Conservation (phyloP, 2,888 invertebrate genomes). For the Agriopis aurantiaria region DNA sequence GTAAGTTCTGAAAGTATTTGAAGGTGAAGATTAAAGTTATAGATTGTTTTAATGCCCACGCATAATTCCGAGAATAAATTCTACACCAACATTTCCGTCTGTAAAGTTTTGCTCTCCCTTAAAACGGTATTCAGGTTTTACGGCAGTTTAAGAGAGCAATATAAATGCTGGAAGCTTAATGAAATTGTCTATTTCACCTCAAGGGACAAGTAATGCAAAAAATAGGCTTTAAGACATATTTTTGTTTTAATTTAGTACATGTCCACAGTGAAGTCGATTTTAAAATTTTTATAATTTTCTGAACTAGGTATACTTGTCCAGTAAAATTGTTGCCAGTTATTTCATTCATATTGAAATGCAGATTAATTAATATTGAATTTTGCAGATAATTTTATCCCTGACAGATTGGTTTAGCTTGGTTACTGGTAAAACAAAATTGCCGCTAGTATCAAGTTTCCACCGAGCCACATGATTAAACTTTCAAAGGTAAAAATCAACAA, state of each 20-base stretch:
- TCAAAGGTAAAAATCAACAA: too few relatives aligned
- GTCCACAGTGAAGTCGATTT: background rate
- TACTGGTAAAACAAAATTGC: too few relatives aligned
- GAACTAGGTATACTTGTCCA: background rate
- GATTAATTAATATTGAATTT: too few relatives aligned
- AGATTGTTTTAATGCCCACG: conserved; percentile 13
- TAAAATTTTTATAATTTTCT: background rate
- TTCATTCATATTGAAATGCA: too few relatives aligned
- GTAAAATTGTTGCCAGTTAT: too few relatives aligned
- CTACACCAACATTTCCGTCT: conserved; percentile 7
- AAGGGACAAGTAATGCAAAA: conserved; percentile 7
- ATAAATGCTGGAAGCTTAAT: conserved; percentile 32
- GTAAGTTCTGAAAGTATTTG: conserved; percentile 62
- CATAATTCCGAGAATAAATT: conserved; percentile 18
- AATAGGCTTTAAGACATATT: conserved; percentile 10
- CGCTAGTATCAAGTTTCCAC: too few relatives aligned
- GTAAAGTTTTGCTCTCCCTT: conserved; percentile 28
- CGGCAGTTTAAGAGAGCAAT: conserved; percentile 29
- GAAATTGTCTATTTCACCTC: conserved; percentile 27
- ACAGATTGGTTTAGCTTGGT: too few relatives aligned
- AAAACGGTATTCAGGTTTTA: conserved; percentile 32
- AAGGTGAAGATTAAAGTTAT: conserved; percentile 11
- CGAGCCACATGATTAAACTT: too few relatives aligned
- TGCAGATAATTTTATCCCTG: too few relatives aligned
- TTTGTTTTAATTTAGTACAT: background rate